These are phyloP conservation scores for Epinephelus cyanopodus DNA, from an alignment of 2,113 vertebrate genomes.

Conservation along the genomic window DNA sequence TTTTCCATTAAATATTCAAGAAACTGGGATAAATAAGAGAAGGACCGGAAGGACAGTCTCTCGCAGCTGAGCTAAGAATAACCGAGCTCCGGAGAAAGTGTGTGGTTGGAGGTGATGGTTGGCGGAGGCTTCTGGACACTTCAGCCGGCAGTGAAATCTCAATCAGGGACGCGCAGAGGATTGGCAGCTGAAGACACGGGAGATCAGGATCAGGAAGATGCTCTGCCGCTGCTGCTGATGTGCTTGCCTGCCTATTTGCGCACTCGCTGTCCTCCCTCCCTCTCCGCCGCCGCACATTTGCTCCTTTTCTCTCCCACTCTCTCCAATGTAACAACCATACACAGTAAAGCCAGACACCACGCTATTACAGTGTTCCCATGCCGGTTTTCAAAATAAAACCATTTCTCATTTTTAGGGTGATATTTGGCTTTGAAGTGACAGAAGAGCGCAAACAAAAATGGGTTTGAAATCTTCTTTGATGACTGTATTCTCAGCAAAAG, in stretches of 20 bases:
- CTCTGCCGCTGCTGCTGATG: conserved; percentile 75
- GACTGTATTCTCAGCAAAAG: not conserved
- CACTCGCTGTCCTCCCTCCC: conserved; percentile 76
- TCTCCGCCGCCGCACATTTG: conserved; percentile 74
- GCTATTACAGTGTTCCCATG: rapidly evolving
- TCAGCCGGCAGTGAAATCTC: conserved; percentile 73
- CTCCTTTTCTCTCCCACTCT: conserved; percentile 69
- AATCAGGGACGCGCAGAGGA: conserved; percentile 64
- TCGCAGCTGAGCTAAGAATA: conserved; percentile 74
- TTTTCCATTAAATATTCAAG: conserved; percentile 93
- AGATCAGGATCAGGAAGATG: conserved; percentile 69
- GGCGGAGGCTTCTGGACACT: conserved; percentile 74
- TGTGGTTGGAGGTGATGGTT: conserved; percentile 66
- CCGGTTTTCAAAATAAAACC: conserved; percentile 68
- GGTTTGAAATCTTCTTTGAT: not conserved
- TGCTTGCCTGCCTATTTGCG: conserved; percentile 73
- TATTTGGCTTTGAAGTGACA: not conserved
- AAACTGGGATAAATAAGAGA: conserved; percentile 82
- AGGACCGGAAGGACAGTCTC: conserved; percentile 73
- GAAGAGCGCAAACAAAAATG: not conserved
- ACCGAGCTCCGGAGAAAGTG: conserved; percentile 75
- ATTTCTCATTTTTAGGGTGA: not conserved
- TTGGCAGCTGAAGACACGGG: conserved; percentile 70
- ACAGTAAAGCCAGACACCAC: conserved; percentile 26
- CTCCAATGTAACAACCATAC: conserved; percentile 66